Base-by-base conservation (phyloP, 2,113 vertebrate species). In the Plestiodon gilberti region DNA sequence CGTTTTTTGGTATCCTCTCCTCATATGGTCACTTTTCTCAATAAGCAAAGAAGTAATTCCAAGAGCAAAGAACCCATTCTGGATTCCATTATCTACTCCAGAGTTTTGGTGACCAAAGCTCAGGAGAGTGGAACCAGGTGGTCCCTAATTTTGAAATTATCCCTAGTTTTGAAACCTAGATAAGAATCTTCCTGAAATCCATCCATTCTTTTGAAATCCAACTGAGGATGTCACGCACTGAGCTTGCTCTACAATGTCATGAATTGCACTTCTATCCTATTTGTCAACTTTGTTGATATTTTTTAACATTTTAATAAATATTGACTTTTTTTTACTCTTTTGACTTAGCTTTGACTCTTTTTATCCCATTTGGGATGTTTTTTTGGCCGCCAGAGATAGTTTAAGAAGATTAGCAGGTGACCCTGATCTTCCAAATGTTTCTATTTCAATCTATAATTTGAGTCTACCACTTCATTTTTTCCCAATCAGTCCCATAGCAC, bases 371-470 rank as follows among this genome's bases (percentile, higher is more conserved):
- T 81, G 28, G 10, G 40, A 43, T n/a, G 3, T 23, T 25, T 25
- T 33, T 18, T 40, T 59, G n/a, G 28, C 33, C 52, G 30, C n/a
- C 75, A 3, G 35, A 33, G 38, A 18, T 62, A 13, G 55, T 48
- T 48, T 6, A 40, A 35, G 40, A 73, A 74, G 33, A 74, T 62
- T 3, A 83, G 55, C 25, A 62, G 70, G 2, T 84, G 38, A 7
- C 38, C 62, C 23, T 84, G 18, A 69, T 20, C 43, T 52, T 62
- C 70, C 79, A 20, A 81, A 48, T 48, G 7, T 74, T 74, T 83
- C 25, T 0, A 10, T 33, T 89, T 86, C n/a, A n/a, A n/a, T n/a
- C 70, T 84, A 55, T 0, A 0, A 0, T 28, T 1, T 30, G 33
- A 25, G 1, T 30, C 55, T 88, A 30, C 4, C 33, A 62, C 43